Percentiles rank a stretch among this genome's conserved stretches.
Evolutionary conservation across 1,140 invertebrate species (phyloP).

Genomic region (Apolygus lucorum): DNA sequence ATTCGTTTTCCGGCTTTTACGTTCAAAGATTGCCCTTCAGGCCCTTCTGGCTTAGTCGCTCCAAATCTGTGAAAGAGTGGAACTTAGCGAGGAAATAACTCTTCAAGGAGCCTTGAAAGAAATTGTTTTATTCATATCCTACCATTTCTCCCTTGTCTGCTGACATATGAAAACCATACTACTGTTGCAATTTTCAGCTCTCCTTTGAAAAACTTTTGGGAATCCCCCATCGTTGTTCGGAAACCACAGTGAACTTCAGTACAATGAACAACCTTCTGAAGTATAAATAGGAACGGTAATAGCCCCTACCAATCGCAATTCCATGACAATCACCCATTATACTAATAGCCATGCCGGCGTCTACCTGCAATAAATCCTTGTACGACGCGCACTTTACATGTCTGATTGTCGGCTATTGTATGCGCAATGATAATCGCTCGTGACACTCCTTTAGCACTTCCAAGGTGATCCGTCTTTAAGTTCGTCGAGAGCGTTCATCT

Average conservation of each 20-base stretch:
- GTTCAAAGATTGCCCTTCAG: too few relatives aligned
- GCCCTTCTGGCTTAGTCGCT: too few relatives aligned
- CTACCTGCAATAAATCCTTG: slow-evolving; percentile 12
- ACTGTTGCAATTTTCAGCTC: too few relatives aligned
- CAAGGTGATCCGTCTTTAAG: slow-evolving; percentile 16
- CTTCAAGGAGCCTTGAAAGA: too few relatives aligned
- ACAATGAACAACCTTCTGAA: background rate
- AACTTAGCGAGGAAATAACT: too few relatives aligned
- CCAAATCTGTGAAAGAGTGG: too few relatives aligned
- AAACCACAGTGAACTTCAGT: background rate
- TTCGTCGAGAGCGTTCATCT: background rate
- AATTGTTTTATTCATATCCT: too few relatives aligned
- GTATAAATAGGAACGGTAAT: slow-evolving; percentile 1
- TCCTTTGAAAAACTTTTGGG: too few relatives aligned
- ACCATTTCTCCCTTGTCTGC: too few relatives aligned
- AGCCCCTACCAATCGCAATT: background rate
- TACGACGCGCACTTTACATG: slow-evolving; percentile 8
- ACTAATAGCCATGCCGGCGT: slow-evolving; percentile 1
- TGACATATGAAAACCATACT: too few relatives aligned
- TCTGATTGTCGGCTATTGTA: slow-evolving; percentile 15
- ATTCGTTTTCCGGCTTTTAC: too few relatives aligned
- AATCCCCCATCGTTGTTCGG: too few relatives aligned
- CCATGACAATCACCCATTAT: slow-evolving; percentile 2
- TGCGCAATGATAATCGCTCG: slow-evolving; percentile 9
- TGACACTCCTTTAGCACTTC: slow-evolving; percentile 16